A percentile compares a stretch with the other conserved stretches of the same genome.
Conservation (phyloP, 2,797 vertebrate genomes). For the Tokudaia tokunoshimensis region DNA sequence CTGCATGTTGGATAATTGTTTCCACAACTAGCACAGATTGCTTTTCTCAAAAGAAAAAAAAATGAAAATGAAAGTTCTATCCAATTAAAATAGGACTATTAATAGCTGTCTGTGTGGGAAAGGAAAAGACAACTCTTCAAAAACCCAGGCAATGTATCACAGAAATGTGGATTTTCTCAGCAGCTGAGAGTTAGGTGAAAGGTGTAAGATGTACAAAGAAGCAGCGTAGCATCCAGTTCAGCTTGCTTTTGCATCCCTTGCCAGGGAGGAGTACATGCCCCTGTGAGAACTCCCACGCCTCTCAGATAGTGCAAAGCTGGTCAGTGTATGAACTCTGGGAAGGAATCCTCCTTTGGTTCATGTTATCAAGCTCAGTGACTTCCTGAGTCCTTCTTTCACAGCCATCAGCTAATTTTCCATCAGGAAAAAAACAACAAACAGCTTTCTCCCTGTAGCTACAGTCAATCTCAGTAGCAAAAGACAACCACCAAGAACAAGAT, state of each 20-base stretch:
- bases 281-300: slow-evolving; percentile 18
- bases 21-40: slow-evolving; percentile 86
- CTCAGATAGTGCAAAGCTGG: background rate
- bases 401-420: background rate
- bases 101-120: slow-evolving; percentile 77
- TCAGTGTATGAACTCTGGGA: slow-evolving; percentile 44
- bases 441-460: background rate
- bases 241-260: background rate
- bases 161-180: slow-evolving; percentile 45
- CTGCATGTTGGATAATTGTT: slow-evolving; percentile 85
- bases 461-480: background rate
- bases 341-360: slow-evolving; percentile 61
- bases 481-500: background rate
- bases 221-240: background rate
- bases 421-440: slow-evolving; percentile 8
- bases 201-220: slow-evolving; percentile 22
- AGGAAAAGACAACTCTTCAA: slow-evolving; percentile 57
- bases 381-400: slow-evolving; percentile 51
- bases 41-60: slow-evolving; percentile 86
- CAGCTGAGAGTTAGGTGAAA: slow-evolving; percentile 31
- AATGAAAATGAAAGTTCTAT: slow-evolving; percentile 84
- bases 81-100: slow-evolving; percentile 87
- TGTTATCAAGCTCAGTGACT: slow-evolving; percentile 44
- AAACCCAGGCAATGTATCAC: slow-evolving; percentile 56
- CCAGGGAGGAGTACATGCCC: background rate